Conservation (phyloP, 2,113 vertebrate genomes). For the Corvus moneduloides region DNA sequence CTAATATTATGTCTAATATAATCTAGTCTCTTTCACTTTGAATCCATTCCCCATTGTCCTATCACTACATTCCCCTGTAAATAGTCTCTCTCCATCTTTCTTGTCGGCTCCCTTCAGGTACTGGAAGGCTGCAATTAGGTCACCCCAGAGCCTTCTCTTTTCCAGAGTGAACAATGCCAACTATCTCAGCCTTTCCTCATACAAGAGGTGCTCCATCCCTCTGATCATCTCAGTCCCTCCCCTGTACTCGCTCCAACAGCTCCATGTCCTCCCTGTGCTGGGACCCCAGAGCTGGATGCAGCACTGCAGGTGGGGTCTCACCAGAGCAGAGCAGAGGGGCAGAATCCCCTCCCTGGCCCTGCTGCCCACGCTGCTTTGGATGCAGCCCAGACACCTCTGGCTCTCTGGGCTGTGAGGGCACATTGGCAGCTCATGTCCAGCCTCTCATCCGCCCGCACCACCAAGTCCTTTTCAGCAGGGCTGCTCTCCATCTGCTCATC, state of each 20-base stretch:
- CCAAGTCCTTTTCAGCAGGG: too few relatives aligned
- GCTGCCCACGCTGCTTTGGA: neutral
- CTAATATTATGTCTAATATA: neutral
- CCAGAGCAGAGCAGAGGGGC: neutral
- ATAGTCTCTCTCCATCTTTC: neutral
- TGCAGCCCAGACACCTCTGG: neutral
- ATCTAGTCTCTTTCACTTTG: neutral
- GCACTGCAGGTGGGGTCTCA: neutral
- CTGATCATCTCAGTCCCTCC: accelerated
- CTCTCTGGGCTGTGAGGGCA: neutral
- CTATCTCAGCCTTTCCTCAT: neutral
- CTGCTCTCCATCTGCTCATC: accelerated
- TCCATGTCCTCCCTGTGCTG: neutral
- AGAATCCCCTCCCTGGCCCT: neutral
- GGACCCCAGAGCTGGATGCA: neutral
- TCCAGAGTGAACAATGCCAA: neutral
- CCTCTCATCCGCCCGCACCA: neutral
- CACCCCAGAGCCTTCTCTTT: neutral
- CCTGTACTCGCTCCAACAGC: accelerated
- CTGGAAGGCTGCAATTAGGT: neutral
- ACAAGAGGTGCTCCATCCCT: accelerated
- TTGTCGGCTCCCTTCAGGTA: neutral
- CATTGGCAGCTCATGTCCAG: accelerated
- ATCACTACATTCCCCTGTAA: neutral
- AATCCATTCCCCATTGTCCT: neutral